phyloP scores from a whole-genome alignment of 2,797 vertebrate species.

The Parotocinclus haroldoi region DNA sequence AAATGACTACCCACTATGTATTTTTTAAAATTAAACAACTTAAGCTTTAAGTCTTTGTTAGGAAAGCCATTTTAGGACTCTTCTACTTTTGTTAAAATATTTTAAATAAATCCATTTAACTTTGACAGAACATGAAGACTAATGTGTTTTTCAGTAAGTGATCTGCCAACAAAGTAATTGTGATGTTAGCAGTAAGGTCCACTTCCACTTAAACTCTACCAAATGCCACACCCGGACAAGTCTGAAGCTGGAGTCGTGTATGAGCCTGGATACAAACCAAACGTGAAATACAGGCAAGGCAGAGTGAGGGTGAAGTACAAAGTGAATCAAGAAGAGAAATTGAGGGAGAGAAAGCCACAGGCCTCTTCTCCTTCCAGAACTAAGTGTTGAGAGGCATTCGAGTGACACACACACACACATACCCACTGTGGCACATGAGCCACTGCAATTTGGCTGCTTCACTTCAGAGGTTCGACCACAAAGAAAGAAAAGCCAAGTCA shows the following conservation, averaged over 20 bases:
- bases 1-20: too few relatives aligned
- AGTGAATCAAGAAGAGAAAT: background rate
- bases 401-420: slow-evolving; percentile 22
- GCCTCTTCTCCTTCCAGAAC: slow-evolving; percentile 28
- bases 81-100: too few relatives aligned
- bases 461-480: slow-evolving; percentile 16
- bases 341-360: slow-evolving; percentile 20
- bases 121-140: background rate
- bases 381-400: slow-evolving; percentile 16
- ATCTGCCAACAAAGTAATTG: background rate
- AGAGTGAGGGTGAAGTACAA: slow-evolving; percentile 7
- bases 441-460: slow-evolving; percentile 22
- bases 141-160: too few relatives aligned
- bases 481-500: slow-evolving; percentile 22
- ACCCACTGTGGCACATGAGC: slow-evolving; percentile 13
- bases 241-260: slow-evolving; percentile 6
- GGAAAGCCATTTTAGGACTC: too few relatives aligned
- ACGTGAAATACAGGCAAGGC: slow-evolving; percentile 1
- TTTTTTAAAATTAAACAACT: too few relatives aligned
- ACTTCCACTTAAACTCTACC: background rate
- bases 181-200: background rate
- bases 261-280: slow-evolving; percentile 16
- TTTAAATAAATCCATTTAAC: background rate
- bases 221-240: slow-evolving; percentile 28
- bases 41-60: too few relatives aligned